Evolutionary conservation across 2,888 invertebrate species (phyloP).

Genomic region (Oxyteleia sp.): DNA sequence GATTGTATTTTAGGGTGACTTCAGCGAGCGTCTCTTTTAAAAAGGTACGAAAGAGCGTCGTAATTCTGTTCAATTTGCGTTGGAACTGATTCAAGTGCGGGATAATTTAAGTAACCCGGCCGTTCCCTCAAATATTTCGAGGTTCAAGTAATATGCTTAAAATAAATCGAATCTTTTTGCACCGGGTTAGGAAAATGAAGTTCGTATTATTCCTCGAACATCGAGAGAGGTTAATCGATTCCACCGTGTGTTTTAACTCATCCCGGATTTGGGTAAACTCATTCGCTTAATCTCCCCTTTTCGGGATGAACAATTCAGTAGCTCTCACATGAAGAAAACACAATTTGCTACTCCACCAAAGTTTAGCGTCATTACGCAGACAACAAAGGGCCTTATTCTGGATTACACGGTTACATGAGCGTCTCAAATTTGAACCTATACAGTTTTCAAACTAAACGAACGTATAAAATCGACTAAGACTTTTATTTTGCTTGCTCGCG

Average conservation of each 20-base stretch:
- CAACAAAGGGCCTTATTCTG: conserved; percentile 71
- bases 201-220: conserved; percentile 66
- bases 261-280: conserved; percentile 74
- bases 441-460: conserved; percentile 51
- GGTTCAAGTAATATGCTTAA: conserved; percentile 50
- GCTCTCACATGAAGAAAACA: conserved; percentile 73
- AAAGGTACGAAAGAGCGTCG: conserved; percentile 14
- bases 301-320: conserved; percentile 73
- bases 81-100: conserved; percentile 32
- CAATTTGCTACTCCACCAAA: conserved; percentile 72
- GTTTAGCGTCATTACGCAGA: conserved; percentile 72
- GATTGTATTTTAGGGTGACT: conserved; percentile 8
- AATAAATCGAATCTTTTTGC: conserved; percentile 69
- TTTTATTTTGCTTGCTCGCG: conserved; percentile 29
- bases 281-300: conserved; percentile 73
- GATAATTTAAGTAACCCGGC: conserved; percentile 33
- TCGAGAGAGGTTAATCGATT: conserved; percentile 72
- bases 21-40: not conserved
- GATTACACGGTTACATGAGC: conserved; percentile 70
- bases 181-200: conserved; percentile 64
- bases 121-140: conserved; percentile 35
- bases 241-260: conserved; percentile 73
- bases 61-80: conserved; percentile 21
- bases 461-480: conserved; percentile 36
- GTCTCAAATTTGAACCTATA: conserved; percentile 65